Evolutionary conservation across 2,888 invertebrate genomes (phyloP), one percentile per base, ranked within the genome.

Genomic region (Ganaspis brasiliensis): DNA sequence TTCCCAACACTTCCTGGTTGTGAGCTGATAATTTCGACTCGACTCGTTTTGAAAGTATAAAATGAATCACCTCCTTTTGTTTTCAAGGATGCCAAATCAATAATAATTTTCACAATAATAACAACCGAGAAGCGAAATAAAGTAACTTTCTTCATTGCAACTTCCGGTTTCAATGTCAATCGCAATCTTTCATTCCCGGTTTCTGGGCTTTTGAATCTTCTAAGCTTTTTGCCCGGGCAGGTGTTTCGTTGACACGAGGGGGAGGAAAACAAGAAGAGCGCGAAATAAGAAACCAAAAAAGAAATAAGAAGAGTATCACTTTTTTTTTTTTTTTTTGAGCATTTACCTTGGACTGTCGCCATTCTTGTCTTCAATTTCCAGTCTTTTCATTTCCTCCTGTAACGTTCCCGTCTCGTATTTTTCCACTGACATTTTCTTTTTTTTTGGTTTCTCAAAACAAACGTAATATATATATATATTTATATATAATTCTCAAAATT

Each of bases 321-420:
- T n/a, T n/a, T n/a, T n/a, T n/a, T n/a, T n/a, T n/a, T n/a, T 63
- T 37, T 40, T 67, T 67, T 67, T 4, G 63, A 67, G 40, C 40
- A 40, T 67, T 89, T 91, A 91, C 91, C 91, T 90, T 81, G 85
- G 82, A 71, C 87, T 87, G 75, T 91, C 91, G 80, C 89, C 90
- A 79, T 90, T 91, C 81, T 91, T 91, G 78, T 91, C 91, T 78
- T 91, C 91, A 79, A 91, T 88, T 76, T 91, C 91, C 82, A 91
- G 81, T 55, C 89, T 88, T 75, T 91, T 91, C 88, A 91, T 88
- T 80, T 91, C 91, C 85, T 91, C 91, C 80, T 89, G 89, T 76
- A 91, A 84, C 76, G 83, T 81, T 8, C 86, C 87, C 80, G 86
- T 85, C 73, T 91, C 91, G 81, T 89, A 91, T 85, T 91, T 91